phyloP scores from a whole-genome alignment of 2,113 vertebrate genomes.

The Nesoenas mayeri region DNA sequence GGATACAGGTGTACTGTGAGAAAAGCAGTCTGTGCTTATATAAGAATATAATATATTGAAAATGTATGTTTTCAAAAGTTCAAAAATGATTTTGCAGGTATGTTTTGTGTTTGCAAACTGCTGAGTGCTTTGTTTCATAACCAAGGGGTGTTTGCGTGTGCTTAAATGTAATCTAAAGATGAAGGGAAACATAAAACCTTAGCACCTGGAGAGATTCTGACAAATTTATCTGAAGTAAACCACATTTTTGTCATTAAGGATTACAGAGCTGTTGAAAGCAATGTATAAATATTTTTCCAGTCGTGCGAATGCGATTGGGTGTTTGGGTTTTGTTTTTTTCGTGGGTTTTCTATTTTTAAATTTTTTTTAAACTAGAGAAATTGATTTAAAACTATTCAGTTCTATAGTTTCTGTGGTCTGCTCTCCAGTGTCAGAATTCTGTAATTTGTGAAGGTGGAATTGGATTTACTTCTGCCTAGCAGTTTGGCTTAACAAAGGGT shows the following conservation, averaged over 20 bases:
- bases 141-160: background rate
- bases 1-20: background rate
- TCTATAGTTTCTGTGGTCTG: background rate
- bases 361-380: background rate
- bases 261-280: background rate
- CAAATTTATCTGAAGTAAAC: background rate
- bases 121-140: background rate
- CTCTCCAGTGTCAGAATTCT: background rate
- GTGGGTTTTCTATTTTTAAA: too few relatives aligned
- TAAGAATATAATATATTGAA: background rate
- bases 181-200: background rate
- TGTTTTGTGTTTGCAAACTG: background rate
- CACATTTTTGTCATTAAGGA: background rate
- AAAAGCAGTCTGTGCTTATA: background rate
- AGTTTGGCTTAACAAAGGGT: background rate
- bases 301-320: background rate
- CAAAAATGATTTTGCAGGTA: background rate
- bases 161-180: background rate
- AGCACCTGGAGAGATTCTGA: background rate
- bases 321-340: background rate
- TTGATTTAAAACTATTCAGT: background rate
- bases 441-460: background rate
- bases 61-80: background rate
- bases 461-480: background rate
- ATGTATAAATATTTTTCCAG: background rate